Base-by-base conservation (phyloP, 2,797 vertebrate genomes). In the Toxotes lorentzi region DNA sequence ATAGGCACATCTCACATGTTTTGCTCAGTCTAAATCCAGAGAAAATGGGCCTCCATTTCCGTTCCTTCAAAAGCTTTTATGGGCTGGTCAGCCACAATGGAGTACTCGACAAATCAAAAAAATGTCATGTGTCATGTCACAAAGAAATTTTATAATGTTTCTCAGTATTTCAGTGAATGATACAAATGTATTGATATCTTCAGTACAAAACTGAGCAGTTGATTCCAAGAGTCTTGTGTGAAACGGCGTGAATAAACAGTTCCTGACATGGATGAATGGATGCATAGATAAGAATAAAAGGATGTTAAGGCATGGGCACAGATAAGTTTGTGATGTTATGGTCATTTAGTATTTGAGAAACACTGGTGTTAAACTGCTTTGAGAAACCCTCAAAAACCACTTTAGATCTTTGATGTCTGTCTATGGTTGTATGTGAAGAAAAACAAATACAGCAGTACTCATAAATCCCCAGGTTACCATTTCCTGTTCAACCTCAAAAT, bases 391-490 rank as follows among this genome's bases (percentile, higher is more conserved):
- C 27, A 30, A 30, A 50, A 73, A 86, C 61, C 68, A 24, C 80
- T 45, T 68, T 40, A 60, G 47, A 89, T 79, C 69, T 82, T 70
- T 82, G 16, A 66, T 84, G 84, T 85, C 66, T 67, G 47, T 57
- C 62, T 48, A 66, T 54, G 67, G 70, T 43, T 5, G 10, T 62
- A 64, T 82, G 68, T 57, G 23, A 62, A 65, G 40, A 50, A 70
- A 54, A 56, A 50, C 14, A 73, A 59, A 69, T 23, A 17, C 35
- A 38, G 53, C 24, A 53, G 34, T 41, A 4, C 59, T 78, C 59
- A 68, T 90, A 82, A 89, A 88, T 72, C 79, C 50, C 48, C 90
- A 91, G 85, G 89, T 89, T 86, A 43, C 70, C 38, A 5, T 79
- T 86, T 88, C 74, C 80, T 79, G 78, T 76, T 71, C 4, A 7